These are phyloP conservation scores for Trichogramma pretiosum DNA, from an alignment of 1,140 invertebrate species.

Conservation along the genomic window DNA sequence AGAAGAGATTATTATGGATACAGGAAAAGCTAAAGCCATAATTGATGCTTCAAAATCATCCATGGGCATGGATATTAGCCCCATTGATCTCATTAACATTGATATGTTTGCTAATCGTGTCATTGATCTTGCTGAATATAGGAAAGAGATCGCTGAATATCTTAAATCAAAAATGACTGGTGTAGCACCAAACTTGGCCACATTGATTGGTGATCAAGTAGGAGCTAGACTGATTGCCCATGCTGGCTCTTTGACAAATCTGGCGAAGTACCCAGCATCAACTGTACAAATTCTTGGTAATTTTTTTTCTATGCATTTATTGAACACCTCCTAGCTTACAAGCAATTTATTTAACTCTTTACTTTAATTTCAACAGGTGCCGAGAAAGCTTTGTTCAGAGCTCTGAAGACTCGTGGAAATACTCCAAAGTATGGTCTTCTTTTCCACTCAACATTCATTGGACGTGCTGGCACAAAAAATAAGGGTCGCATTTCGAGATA, in stretches of 20 bases:
- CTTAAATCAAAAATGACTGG: conserved; percentile 83
- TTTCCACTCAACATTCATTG: conserved; percentile 96
- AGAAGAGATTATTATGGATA: conserved; percentile 87
- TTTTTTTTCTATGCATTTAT: too few relatives aligned
- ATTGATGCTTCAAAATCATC: conserved; percentile 89
- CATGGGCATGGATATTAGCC: conserved; percentile 99
- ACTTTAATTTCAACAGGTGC: conserved; percentile 72
- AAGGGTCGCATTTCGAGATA: conserved; percentile 96
- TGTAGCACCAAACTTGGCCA: conserved; percentile 93
- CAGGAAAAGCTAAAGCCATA: conserved; percentile 83
- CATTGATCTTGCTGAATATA: conserved; percentile 80
- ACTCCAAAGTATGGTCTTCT: conserved; percentile 98
- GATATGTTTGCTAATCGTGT: conserved; percentile 86
- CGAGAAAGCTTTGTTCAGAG: conserved; percentile 95
- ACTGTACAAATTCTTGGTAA: conserved; percentile 86
- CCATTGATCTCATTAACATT: conserved; percentile 92
- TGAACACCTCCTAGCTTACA: too few relatives aligned
- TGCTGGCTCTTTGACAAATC: conserved; percentile 91
- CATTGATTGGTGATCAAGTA: conserved; percentile 93
- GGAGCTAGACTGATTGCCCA: conserved; percentile 97
- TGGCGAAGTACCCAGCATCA: conserved; percentile 97
- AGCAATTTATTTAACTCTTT: too few relatives aligned
- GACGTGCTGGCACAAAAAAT: conserved; percentile 82
- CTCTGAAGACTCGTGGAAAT: conserved; percentile 87
- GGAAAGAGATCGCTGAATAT: conserved; percentile 81